Evolutionary conservation across 2,113 vertebrate genomes (phyloP), one percentile per base, ranked within the genome.

Genomic region (Rana temporaria): DNA sequence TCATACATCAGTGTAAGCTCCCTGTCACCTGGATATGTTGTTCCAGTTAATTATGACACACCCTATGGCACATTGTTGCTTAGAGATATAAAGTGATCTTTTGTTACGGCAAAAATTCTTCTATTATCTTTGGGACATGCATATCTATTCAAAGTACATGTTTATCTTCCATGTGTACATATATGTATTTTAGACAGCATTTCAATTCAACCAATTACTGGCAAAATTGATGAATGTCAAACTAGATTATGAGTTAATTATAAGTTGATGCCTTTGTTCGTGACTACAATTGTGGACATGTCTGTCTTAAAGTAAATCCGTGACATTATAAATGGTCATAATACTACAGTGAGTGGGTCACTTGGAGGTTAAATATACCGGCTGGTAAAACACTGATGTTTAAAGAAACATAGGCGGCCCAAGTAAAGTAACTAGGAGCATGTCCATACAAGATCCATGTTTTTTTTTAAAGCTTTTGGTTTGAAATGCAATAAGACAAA

Each of bases 21-120:
- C 30, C 64, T 66, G 76, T 79, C 64, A 79, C 63, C 76, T 66
- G 76, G 53, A 67, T 65, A 64, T 79, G 76, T 55, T 79, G 16
- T 60, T 75, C 26, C 2, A 34, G 75, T 66, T 63, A 26, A 66
- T 78, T 78, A 78, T 19, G 63, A 68, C 76, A 79, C 76, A 67
- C 76, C 76, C 76, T 57, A 53, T 68, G 24, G 30, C 52, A 79
- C 76, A 38, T 68, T 67, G 64, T 67, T 66, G 4, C 20, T n/a
- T 55, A 32, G 14, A 67, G 63, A 57, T 79, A 79, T 55, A 67
- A 79, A 67, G 76, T 19, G 18, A 20, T 79, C 76, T 57, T 79
- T 79, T 79, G 76, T 79, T 79, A 38, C 53, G 16, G 5, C 26
- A 22, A 57, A 79, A 57, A 55, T 66, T 32, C 63, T 63, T 52